Evolutionary conservation across 2,797 vertebrate genomes (phyloP).

Genomic region (Lepus townsendii): DNA sequence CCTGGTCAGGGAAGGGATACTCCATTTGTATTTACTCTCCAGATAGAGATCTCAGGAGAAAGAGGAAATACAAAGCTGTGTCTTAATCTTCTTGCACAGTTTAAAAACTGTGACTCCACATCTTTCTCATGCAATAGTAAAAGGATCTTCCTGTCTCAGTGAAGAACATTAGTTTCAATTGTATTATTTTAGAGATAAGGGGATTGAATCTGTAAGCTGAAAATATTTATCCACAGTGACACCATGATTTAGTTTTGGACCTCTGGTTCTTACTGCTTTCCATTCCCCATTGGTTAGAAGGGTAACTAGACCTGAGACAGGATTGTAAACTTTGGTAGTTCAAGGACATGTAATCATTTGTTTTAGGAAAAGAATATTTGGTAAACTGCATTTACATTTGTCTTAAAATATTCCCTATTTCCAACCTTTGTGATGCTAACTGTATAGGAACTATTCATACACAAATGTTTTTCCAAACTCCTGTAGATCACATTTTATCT

Average conservation of each 20-base stretch:
- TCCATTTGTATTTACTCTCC: not conserved
- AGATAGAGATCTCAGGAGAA: not conserved
- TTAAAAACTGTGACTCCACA: not conserved
- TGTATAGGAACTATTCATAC: not conserved
- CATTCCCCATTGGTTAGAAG: not conserved
- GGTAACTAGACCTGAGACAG: not conserved
- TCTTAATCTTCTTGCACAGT: not conserved
- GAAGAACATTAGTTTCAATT: not conserved
- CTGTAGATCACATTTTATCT: not conserved
- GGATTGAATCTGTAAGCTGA: not conserved
- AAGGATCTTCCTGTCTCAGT: not conserved
- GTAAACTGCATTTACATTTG: not conserved
- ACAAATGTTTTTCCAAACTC: not conserved
- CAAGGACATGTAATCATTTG: not conserved
- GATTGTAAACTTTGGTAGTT: not conserved
- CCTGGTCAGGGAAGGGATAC: not conserved
- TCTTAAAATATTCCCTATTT: conserved; percentile 6
- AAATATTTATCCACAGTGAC: not conserved
- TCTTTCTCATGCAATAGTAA: not conserved
- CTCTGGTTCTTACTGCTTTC: not conserved
- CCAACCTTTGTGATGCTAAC: not conserved
- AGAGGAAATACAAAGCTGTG: not conserved
- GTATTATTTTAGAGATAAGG: not conserved
- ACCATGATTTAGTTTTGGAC: not conserved
- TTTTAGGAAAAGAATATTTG: not conserved